Base-by-base conservation (phyloP, 1,140 invertebrate genomes). In the Epicauta chinensis region DNA sequence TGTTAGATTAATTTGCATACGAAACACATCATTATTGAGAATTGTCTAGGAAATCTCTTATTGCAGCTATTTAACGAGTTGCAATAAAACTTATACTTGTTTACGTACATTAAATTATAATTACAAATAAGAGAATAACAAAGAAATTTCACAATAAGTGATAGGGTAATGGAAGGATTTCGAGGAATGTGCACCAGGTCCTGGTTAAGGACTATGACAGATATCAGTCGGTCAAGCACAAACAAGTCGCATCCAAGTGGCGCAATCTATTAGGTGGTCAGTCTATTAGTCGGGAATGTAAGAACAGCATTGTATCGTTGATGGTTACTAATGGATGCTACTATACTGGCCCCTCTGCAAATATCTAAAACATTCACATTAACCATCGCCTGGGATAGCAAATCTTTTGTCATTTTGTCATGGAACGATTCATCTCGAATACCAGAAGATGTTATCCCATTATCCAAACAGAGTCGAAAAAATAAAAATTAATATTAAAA, bases 251-350 rank as follows among this genome's bases (percentile, higher is more conserved):
- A 60, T 58, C 58, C 62, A 56, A 62, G 56, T 59, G 57, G 58
- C 50, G 56, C 56, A 64, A 64, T 64, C 58, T 56, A 56, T 64
- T 62, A 62, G 62, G 60, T 62, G 58, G 60, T 60, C 62, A 52
- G 58, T 64, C 58, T 64, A 62, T 62, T 64, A 64, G 62, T 62
- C 48, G 50, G 47, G 62, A 64, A 64, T 64, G 62, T 60, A 55
- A 51, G 50, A 44, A 34, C 40, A 52, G 61, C 55, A 62, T 62
- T 64, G 60, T 59, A 32, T 41, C 17, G 46, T 45, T 58, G 55
- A 58, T 58, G 55, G 51, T 51, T 45, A 58, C 51, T 53, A 53
- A 58, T 58, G 51, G 51, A 38, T 11, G 12, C n/a, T 37, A 34
- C 50, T 17, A 51, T 15, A 39, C 32, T 30, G 31, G 39, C 45